Evolutionary conservation across 2,113 vertebrate genomes (phyloP), one percentile per base, ranked within the genome.

Genomic region (Gnathonemus longibarbis): DNA sequence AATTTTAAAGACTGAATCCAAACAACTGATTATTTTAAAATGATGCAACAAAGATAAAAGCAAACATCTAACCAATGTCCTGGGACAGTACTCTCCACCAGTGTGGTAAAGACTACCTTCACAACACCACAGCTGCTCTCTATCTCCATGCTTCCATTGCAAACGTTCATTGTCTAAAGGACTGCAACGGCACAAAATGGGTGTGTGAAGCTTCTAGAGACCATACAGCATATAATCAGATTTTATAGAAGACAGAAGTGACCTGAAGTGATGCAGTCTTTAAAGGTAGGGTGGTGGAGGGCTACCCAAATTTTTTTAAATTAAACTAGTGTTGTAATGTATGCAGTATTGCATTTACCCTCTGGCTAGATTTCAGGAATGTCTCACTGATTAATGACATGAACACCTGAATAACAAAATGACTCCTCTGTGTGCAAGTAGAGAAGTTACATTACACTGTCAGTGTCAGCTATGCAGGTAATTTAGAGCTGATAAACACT

Each of bases 1-100:
- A 84, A 88, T 84, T 46, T 89, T 89, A 85, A 46, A 80, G 91
- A 83, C 90, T 31, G 35, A 31, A 46, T 48, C 19, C 31, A 27
- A 42, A 45, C 39, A 31, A 50, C 62, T 89, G 2, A 77, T 50
- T n/a, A 42, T 48, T 5, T 56, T 7, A 58, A 39, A 80, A 45
- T 21, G 24, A 56, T 24, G 80, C 13, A 84, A 62, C 39, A 62
- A 24, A 58, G 15, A 27, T 42, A 35, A 89, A 89, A 9, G 19
- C 2, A 46, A 45, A 58, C 17, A 58, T 66, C 35, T 62, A 85
- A 89, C 31, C 6, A 27, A 53, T 56, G 27, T 77, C 49, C 35
- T 56, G 13, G 31, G 35, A 45, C 49, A 83, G 19, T 56, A 46
- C 9, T 56, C 70, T 35, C 88, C 21, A 53, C 10, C 5, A 35